Evolutionary conservation across 2,113 vertebrate species (phyloP).

Genomic region (Stegastes partitus): DNA sequence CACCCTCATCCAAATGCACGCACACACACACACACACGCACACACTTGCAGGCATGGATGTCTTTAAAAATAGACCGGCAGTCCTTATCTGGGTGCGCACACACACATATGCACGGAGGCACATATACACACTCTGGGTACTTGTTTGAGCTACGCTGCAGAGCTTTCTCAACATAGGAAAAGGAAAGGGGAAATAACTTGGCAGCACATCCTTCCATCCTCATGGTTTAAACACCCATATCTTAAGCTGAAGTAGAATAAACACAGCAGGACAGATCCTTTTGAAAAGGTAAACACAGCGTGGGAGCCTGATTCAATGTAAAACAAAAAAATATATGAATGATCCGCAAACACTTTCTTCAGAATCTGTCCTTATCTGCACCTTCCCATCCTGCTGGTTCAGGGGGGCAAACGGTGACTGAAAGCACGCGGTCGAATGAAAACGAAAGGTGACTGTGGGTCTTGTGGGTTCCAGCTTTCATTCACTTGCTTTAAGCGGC

Average conservation of each 20-base stretch:
- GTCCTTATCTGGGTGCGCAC: conserved; percentile 13
- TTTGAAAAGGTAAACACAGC: neutral
- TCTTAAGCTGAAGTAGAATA: neutral
- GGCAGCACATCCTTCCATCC: neutral
- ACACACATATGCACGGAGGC: conserved; percentile 5
- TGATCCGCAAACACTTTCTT: neutral
- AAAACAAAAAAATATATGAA: neutral
- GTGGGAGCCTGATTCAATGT: too few relatives aligned
- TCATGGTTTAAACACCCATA: neutral
- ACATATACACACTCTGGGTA: neutral
- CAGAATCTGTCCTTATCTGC: neutral
- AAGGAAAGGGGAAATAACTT: neutral
- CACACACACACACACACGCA: conserved; percentile 18
- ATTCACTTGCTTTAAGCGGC: neutral
- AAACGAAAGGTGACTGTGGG: neutral
- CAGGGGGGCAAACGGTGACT: too few relatives aligned
- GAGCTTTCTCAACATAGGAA: neutral
- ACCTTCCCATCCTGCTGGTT: too few relatives aligned
- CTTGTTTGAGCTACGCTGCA: neutral
- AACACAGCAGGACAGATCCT: neutral
- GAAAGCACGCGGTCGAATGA: neutral
- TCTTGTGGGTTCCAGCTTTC: neutral
- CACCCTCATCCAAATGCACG: conserved; percentile 4
- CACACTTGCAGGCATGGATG: neutral
- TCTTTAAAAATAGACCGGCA: conserved; percentile 25